Evolutionary conservation across 2,888 invertebrate genomes (phyloP).

Genomic region (Megaustenia siamemsis): DNA sequence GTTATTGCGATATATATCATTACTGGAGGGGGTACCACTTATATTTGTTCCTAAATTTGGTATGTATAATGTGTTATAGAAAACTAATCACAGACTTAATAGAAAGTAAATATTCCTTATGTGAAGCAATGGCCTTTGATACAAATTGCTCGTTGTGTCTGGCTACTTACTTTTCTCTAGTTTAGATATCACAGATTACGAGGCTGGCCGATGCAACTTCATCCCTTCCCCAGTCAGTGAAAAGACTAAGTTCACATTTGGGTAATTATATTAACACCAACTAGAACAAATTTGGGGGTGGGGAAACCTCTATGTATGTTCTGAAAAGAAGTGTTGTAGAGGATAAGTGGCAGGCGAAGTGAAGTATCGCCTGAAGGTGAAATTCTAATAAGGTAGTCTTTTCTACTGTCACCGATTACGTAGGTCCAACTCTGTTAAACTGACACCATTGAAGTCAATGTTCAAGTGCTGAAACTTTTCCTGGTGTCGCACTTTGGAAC

Average conservation of each 20-base stretch:
- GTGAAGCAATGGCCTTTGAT: background rate
- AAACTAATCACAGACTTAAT: too few relatives aligned
- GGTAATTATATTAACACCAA: background rate
- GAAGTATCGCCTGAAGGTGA: background rate
- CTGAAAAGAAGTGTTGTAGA: background rate
- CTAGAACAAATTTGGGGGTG: background rate
- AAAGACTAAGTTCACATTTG: background rate
- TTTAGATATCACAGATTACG: conserved; percentile 6
- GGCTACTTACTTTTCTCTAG: background rate
- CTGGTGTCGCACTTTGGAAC: background rate
- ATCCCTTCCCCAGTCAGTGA: background rate
- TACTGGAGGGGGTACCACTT: background rate
- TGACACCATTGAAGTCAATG: background rate
- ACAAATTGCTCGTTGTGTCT: background rate
- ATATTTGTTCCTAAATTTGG: too few relatives aligned
- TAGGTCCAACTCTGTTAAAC: background rate
- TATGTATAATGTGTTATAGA: too few relatives aligned
- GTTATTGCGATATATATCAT: too few relatives aligned
- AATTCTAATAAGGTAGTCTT: background rate
- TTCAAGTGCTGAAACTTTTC: background rate
- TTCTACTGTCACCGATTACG: conserved; percentile 27
- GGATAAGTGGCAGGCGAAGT: background rate
- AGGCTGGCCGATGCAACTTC: background rate
- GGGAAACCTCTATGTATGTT: background rate
- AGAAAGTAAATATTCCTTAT: too few relatives aligned